A percentile compares a stretch with the other conserved stretches of the same genome.
These are phyloP conservation scores for Taurulus bubalis DNA, from an alignment of 2,113 vertebrate genomes.

Conservation along the genomic window DNA sequence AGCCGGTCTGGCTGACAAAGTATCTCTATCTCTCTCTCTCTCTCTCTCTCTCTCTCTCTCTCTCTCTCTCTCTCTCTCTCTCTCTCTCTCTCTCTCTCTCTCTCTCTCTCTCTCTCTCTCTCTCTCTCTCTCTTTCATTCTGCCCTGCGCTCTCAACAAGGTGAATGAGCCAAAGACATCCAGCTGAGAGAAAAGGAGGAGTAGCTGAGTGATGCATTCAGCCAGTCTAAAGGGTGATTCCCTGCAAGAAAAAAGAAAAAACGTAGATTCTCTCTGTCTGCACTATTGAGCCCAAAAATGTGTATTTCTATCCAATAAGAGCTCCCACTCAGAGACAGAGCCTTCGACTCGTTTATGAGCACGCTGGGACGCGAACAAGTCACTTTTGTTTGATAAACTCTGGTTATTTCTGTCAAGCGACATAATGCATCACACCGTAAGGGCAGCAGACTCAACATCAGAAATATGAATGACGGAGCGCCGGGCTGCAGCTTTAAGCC, in stretches of 20 bases:
- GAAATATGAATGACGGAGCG: conserved; percentile 10
- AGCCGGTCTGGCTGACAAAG: conserved; percentile 29
- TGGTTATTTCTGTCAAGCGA: conserved; percentile 35
- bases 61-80: too few species aligned
- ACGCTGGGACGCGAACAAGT: conserved; percentile 31
- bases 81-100: conserved; percentile 13
- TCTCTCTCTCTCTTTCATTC: conserved; percentile 3
- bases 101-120: too few species aligned
- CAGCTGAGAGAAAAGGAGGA: conserved; percentile 57
- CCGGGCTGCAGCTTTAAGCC: background rate
- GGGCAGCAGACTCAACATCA: conserved; percentile 5
- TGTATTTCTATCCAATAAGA: conserved; percentile 44
- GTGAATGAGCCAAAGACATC: conserved; percentile 55
- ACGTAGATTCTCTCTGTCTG: conserved; percentile 20
- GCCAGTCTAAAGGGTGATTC: conserved; percentile 31
- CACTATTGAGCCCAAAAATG: conserved; percentile 33
- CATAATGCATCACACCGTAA: conserved; percentile 12
- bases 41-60: background rate
- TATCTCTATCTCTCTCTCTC: conserved; percentile 13
- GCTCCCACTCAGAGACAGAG: conserved; percentile 24
- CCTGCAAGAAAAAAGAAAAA: conserved; percentile 8
- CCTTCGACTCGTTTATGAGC: conserved; percentile 32
- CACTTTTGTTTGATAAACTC: conserved; percentile 42
- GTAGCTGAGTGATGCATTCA: conserved; percentile 57
- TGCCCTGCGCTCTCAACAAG: conserved; percentile 36